Evolutionary conservation across 1,140 invertebrate species (phyloP), one percentile per base, ranked within the genome.

Genomic region (Bursaphelenchus mucronatus): DNA sequence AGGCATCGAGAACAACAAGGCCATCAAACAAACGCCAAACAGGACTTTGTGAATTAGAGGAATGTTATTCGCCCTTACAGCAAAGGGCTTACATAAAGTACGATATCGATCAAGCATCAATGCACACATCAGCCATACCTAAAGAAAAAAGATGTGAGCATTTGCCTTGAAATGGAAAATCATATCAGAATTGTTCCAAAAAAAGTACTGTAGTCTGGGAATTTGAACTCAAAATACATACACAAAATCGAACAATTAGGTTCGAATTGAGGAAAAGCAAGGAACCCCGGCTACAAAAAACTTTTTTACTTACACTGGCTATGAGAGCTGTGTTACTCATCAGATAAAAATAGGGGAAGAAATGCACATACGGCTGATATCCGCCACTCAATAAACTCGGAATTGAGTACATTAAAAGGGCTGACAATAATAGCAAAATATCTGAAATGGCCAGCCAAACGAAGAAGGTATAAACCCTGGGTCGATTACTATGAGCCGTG

Each of bases 81-180:
- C 41, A 10, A 72, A 69, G 7, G 69, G 55, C n/a, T 30, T 52
- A 44, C 64, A 67, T 15, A 73, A 41, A 21, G 71, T 55, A 41
- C 70, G 52, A 51, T 73, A 73, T 40, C 70, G 21, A 52, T 73
- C 70, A 30, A 74, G 49, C 52, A 74, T 74, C 39, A 73, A 61
- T 9, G 71, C 71, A 51, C 58, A 53, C 65, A 73, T 74, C 17
- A 55, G 6, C 54, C 54, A 55, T 55, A 55, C 54, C 54, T 55
- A 55, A 55, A 55, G n/a, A 19, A 19, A 15, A 50, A 50, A 15
- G 5, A 50, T 50, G 15, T 3, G 5, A 17, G 1, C 49, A 55
- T 55, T 21, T 55, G 30, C 6, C n/a, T 55, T 30, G 30, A 30
- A 30, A 30, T 30, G 30, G 30, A 30, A 30, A 30, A 5, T 30